Evolutionary conservation across 2,113 vertebrate species (phyloP), one percentile per base, ranked within the genome.

Genomic region (Marcusenius ussheri): DNA sequence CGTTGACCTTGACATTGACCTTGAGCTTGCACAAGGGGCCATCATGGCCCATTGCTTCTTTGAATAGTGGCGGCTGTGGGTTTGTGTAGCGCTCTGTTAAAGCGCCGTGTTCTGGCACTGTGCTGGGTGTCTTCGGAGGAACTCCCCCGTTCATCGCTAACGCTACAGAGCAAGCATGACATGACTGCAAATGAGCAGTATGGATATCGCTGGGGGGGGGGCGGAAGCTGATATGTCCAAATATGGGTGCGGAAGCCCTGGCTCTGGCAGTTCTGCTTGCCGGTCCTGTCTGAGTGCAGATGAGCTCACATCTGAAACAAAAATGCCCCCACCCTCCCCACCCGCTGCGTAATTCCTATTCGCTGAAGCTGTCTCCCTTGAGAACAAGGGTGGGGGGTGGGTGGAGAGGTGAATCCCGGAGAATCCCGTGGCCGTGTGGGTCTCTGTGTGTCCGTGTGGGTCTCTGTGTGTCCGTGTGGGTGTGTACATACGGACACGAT

Each of bases 211-310:
- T 21, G 90, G 92, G 15, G 87, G 88, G 27, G 50, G 56, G 89
- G 90, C 91, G 93, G 95, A 93, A 86, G 95, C 95, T 95, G 93
- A 93, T 91, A 93, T 86, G 70, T 46, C 95, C 94, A 92, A 93
- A 93, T 93, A 92, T 94, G 94, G 95, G 3, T 17, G 66, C 74
- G 93, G 95, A 96, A 95, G 93, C 85, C 2, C 90, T 47, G 90
- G 91, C 88, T 39, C 89, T n/a, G 39, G 90, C 83, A 35, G 45
- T 88, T 31, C 90, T 89, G 47, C 13, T 5, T 80, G 45, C 74
- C 5, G 1, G 35, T 31, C 8, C 83, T 46, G 5, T 2, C 46
- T 66, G 56, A 46, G 87, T 62, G 21, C 56, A 45, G 51, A 53
- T 47, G 62, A 58, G 88, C 39, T 83, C n/a, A 31, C 66, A 70